Evolutionary conservation across 1,140 invertebrate genomes (phyloP).

Genomic region (Neuroterus valhalla): DNA sequence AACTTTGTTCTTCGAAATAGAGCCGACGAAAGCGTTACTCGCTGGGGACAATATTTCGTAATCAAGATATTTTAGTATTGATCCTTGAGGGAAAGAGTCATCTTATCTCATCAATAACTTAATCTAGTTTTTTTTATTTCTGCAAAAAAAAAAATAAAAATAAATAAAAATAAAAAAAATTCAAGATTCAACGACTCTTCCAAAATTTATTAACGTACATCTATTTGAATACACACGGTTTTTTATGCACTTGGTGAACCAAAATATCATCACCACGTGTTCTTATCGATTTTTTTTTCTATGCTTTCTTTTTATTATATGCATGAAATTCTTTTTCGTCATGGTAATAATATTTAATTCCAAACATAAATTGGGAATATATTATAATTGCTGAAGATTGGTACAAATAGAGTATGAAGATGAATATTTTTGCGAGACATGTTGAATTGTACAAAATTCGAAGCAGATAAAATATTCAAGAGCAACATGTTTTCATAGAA

Average conservation of each 20-base stretch:
- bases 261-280: not conserved
- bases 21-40: not conserved
- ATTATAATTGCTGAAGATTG: not conserved
- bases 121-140: not conserved
- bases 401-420: too few species aligned
- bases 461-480: too few species aligned
- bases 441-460: too few species aligned
- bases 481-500: not conserved
- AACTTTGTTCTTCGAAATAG: constrained; percentile 9
- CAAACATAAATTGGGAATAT: not conserved
- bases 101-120: not conserved
- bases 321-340: constrained; percentile 16
- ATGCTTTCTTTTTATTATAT: not conserved
- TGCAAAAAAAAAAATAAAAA: not conserved
- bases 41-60: constrained; percentile 5
- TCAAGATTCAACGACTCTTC: not conserved
- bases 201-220: not conserved
- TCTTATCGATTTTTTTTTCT: not conserved
- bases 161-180: not conserved
- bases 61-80: not conserved
- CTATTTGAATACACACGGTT: not conserved
- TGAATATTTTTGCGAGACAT: too few species aligned
- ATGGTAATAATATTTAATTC: not conserved
- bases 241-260: not conserved
- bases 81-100: not conserved